Base-by-base conservation (phyloP, 2,113 vertebrate species). In the Lepisosteus oculatus region DNA sequence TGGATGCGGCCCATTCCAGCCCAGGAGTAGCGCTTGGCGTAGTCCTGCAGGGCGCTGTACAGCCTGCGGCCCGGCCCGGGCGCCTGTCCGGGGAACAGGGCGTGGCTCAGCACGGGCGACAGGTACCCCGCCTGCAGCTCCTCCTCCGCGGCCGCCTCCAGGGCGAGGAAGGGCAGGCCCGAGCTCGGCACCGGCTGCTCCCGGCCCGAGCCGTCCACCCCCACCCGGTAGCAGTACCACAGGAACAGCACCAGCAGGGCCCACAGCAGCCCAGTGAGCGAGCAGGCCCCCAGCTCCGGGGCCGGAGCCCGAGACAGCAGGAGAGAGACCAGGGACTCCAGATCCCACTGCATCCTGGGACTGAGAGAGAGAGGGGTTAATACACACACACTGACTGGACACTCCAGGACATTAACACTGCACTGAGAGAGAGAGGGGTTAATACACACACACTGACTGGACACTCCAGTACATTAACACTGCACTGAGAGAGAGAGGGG, bases 1-100 rank as follows among this genome's bases (percentile, higher is more conserved):
- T 90, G 92, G 76, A 93, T 92, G 59, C 93, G 92, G 0, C 93
- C 93, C 94, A 95, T 94, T 68, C 95, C 95, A 14, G 91, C 92
- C 95, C 95, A 95, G 55, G 94, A 95, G 83, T 95, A 95, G 72
- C 93, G 92, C 78, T 93, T 93, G 75, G 95, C 94, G 1, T 95
- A 96, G 78, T 92, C 92, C 68, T 93, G 90, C 74, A 95, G 86
- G 43, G 93, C 90, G 43, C 88, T 76, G 11, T 94, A 94, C 56
- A 93, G 85, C 84, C 90, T 92, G 71, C 87, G 91, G 80, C 89
- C 91, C 74, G 89, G 90, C n/a, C 84, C 73, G 42, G 87, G 79
- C 12, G 88, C 90, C 75, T 80, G 85, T 17, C 76, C 84, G 62
- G 87, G 93, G 80, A 93, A 93, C 66, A 85, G 80, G 59, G 85